Percentiles rank a stretch among this genome's conserved stretches.
Conservation (phyloP, 2,113 vertebrate genomes). For the Petromus typicus region DNA sequence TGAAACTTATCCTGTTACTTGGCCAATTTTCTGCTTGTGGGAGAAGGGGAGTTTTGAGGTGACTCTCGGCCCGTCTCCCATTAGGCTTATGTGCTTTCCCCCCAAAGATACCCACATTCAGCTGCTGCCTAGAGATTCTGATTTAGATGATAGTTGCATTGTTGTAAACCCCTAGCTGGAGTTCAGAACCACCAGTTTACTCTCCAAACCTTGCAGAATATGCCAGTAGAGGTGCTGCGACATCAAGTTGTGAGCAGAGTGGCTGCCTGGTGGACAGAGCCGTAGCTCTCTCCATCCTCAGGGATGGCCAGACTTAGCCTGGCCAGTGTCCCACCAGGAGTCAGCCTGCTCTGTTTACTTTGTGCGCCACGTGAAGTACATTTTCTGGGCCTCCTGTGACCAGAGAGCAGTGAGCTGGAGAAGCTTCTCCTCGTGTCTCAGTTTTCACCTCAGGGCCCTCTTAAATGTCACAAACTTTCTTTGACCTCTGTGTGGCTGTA, state of each 20-base stretch:
- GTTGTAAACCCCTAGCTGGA: not conserved
- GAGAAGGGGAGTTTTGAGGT: not conserved
- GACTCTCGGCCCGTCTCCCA: not conserved
- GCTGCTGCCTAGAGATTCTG: not conserved
- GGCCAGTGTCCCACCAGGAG: not conserved
- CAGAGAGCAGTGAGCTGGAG: not conserved
- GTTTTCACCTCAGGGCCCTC: not conserved
- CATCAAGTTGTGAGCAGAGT: not conserved
- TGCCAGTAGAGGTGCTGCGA: not conserved
- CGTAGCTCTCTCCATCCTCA: not conserved
- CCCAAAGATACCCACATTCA: not conserved
- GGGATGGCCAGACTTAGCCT: not conserved
- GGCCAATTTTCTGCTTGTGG: not conserved
- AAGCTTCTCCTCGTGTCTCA: not conserved
- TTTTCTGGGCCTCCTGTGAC: not conserved
- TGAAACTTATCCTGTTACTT: not conserved
- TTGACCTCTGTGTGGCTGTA: not conserved
- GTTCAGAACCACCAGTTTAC: not conserved
- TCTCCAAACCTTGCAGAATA: not conserved
- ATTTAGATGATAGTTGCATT: not conserved
- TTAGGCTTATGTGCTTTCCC: not conserved
- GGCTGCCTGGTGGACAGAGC: not conserved
- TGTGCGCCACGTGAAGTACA: not conserved
- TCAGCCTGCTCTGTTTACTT: not conserved
- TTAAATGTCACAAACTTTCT: not conserved